Evolutionary conservation across 2,888 invertebrate genomes (phyloP).

Genomic region (Thelaira solivaga): DNA sequence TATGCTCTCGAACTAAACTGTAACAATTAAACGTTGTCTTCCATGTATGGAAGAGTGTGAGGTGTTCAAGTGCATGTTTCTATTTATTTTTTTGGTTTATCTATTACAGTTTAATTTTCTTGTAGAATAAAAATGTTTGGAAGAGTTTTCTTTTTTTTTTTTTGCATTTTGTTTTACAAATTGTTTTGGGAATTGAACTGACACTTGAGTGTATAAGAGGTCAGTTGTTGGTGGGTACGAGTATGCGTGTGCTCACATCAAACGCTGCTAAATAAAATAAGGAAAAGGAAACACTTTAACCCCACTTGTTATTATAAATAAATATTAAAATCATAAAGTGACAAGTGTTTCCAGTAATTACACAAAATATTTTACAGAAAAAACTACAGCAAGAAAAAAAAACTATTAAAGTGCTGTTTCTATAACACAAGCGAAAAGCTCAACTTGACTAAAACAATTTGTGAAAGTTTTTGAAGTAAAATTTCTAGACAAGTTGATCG

Average conservation of each 20-base stretch:
- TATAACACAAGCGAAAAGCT: no score
- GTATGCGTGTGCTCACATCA: constrained; percentile 9
- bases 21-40: not conserved
- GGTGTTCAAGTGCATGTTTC: constrained; percentile 71
- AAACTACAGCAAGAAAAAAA: not conserved
- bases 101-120: not conserved
- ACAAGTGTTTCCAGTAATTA: constrained; percentile 43
- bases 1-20: constrained; percentile 65
- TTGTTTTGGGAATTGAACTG: constrained; percentile 72
- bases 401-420: not conserved
- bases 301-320: constrained; percentile 11
- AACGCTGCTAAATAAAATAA: not conserved
- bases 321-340: constrained; percentile 10
- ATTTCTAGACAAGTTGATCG: no score
- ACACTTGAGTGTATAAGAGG: constrained; percentile 42
- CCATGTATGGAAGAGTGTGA: no score
- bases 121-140: constrained; percentile 35
- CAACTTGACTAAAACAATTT: no score
- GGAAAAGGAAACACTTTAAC: constrained; percentile 49
- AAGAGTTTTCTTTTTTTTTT: constrained; percentile 4
- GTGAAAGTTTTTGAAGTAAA: no score
- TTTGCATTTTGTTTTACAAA: constrained; percentile 63
- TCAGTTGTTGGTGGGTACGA: constrained; percentile 12
- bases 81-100: not conserved
- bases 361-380: not conserved